Evolutionary conservation across 1,140 invertebrate species (phyloP).

Genomic region (Drosophila punjabiensis): DNA sequence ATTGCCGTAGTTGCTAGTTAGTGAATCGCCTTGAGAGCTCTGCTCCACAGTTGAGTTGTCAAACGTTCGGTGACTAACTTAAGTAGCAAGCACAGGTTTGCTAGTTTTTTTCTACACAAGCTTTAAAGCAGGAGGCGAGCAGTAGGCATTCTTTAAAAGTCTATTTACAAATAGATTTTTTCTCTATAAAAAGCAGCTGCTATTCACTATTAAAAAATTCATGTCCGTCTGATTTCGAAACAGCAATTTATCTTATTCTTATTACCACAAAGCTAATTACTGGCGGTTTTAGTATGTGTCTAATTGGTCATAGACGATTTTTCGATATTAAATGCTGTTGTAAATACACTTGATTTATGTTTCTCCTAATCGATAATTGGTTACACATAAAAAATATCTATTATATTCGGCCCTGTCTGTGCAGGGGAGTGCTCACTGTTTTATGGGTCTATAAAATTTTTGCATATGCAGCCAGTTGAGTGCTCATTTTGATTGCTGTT

Average conservation of each 20-base stretch:
- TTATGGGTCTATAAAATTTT: conserved; percentile 28
- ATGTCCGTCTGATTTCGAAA: not conserved
- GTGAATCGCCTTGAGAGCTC: conserved; percentile 66
- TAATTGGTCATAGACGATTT: not conserved
- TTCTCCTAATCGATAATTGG: not conserved
- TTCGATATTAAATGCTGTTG: not conserved
- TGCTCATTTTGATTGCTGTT: conserved; percentile 28
- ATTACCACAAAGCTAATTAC: conserved; percentile 1
- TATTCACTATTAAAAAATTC: conserved; percentile 1
- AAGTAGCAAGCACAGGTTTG: conserved; percentile 51
- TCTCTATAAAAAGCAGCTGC: not conserved
- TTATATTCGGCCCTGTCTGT: not conserved
- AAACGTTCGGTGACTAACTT: conserved; percentile 68
- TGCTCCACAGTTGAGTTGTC: conserved; percentile 76
- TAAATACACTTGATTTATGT: not conserved
- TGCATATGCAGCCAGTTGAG: conserved; percentile 26
- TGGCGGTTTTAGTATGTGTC: not conserved
- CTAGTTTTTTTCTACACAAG: conserved; percentile 15
- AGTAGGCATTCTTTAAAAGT: conserved; percentile 18
- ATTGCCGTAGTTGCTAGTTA: conserved; percentile 48
- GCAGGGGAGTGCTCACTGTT: conserved; percentile 18
- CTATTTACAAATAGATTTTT: conserved; percentile 3
- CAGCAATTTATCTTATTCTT: not conserved
- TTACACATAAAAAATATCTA: not conserved
- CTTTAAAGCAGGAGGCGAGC: conserved; percentile 25